Evolutionary conservation across 2,888 invertebrate species (phyloP).

Genomic region (Masnerella sp.): DNA sequence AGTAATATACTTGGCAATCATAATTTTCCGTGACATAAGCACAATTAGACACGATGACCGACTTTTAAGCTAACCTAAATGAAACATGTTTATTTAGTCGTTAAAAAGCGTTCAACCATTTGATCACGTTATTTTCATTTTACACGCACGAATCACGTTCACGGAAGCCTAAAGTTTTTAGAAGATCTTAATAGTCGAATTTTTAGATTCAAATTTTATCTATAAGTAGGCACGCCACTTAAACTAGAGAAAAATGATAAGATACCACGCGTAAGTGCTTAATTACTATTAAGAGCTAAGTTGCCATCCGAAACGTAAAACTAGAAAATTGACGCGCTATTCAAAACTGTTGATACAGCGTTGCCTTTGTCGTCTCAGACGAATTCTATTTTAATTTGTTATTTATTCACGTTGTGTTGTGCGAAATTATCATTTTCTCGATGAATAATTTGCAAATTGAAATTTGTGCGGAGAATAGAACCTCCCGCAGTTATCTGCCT

Average conservation of each 20-base stretch:
- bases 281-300: constrained; percentile 39
- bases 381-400: constrained; percentile 40
- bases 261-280: constrained; percentile 48
- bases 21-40: neutral
- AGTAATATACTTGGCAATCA: too few species aligned
- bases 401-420: constrained; percentile 21
- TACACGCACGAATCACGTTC: neutral
- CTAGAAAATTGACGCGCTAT: neutral
- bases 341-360: constrained; percentile 29
- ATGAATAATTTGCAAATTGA: too few species aligned
- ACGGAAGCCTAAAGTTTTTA: constrained; percentile 36
- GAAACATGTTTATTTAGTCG: neutral
- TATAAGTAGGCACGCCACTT: constrained; percentile 35
- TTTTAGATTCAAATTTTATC: constrained; percentile 35
- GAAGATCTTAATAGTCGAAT: constrained; percentile 28
- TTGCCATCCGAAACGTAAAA: constrained; percentile 15
- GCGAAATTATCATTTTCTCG: too few species aligned
- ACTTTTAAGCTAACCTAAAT: neutral
- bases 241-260: constrained; percentile 17
- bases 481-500: too few species aligned
- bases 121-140: neutral
- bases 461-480: too few species aligned
- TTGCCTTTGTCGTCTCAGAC: constrained; percentile 43
- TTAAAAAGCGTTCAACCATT: constrained; percentile 1
- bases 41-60: neutral